Evolutionary conservation across 2,797 vertebrate genomes (phyloP), one percentile per base, ranked within the genome.

Genomic region (Pantherophis vulpinus): DNA sequence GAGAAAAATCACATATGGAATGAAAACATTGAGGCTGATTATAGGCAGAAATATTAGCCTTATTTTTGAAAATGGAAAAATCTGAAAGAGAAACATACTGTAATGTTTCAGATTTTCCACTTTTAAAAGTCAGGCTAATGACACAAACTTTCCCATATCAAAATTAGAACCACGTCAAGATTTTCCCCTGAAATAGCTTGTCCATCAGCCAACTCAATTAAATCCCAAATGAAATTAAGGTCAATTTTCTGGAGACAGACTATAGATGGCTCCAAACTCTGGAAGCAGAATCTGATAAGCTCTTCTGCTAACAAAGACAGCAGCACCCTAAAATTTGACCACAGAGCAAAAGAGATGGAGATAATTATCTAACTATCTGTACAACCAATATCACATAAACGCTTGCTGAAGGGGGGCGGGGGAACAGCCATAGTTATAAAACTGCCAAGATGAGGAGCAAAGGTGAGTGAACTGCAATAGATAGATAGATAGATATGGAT

Each of bases 201-300:
- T 18, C 13, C 42, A 91, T 88, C 94, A 29, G 56, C n/a, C 58
- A 94, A 16, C 74, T 13, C 55, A 93, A 90, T 18, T 93, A 91
- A 83, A 88, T 90, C 0, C 58, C 8, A 2, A 4, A 91, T 0
- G 3, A 94, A 93, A 12, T 91, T 42, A 94, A 86, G 7, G 0
- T 5, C 4, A 27, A 11, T 89, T 95, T 92, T 54, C 93, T 66
- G 7, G 86, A 87, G 90, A 92, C 23, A 89, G 25, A 88, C 70
- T 23, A 92, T 0, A 87, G n/a, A 93, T 5, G 51, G 29, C 91
- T 56, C 86, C 86, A 91, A 54, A 2, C 9, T 91, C 23, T 55
- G 86, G 3, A 93, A 87, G 0, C 88, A 42, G 87, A 14, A 16
- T 91, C 88, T 86, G 37, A 70, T 70, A 91, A 32, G 55, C 56